phyloP scores from a whole-genome alignment of 1,140 invertebrate genomes.

The Drosophila eugracilis region DNA sequence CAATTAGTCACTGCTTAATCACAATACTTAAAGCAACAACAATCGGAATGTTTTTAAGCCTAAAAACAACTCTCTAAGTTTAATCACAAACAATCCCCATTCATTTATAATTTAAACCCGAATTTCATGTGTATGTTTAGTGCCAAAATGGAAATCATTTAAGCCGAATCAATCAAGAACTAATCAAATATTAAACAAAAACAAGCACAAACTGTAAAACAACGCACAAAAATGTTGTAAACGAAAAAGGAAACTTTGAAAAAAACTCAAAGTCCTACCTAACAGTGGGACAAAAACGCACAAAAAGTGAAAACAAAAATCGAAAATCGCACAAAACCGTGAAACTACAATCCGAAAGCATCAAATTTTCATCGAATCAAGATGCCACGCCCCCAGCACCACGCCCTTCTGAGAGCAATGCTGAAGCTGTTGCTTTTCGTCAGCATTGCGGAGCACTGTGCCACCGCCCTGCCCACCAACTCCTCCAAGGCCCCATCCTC shows the following conservation, averaged over 20 bases:
- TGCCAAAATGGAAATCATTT: constrained; percentile 76
- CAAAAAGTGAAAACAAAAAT: constrained; percentile 25
- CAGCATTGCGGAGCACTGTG: constrained; percentile 60
- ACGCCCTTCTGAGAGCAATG: constrained; percentile 49
- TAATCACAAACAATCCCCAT: too few relatives aligned
- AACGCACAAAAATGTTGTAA: constrained; percentile 76
- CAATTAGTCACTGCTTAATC: too few relatives aligned
- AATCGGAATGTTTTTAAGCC: too few relatives aligned
- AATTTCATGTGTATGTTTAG: constrained; percentile 39
- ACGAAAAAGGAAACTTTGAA: constrained; percentile 11
- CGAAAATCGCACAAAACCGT: constrained; percentile 8
- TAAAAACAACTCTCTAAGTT: too few relatives aligned
- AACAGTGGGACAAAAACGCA: constrained; percentile 66
- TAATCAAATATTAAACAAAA: constrained; percentile 10
- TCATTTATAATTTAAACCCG: constrained; percentile 7
- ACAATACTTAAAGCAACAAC: too few relatives aligned
- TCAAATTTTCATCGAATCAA: constrained; percentile 20
- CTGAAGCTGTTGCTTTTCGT: constrained; percentile 64
- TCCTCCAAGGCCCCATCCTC: constrained; percentile 35
- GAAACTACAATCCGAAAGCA: constrained; percentile 13
- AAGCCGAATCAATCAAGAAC: constrained; percentile 42
- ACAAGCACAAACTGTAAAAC: constrained; percentile 29
- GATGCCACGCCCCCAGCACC: constrained; percentile 69
- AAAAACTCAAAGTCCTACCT: constrained; percentile 36
- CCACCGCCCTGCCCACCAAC: constrained; percentile 58